phyloP scores from a whole-genome alignment of 2,888 invertebrate species.

The Autographa gamma region DNA sequence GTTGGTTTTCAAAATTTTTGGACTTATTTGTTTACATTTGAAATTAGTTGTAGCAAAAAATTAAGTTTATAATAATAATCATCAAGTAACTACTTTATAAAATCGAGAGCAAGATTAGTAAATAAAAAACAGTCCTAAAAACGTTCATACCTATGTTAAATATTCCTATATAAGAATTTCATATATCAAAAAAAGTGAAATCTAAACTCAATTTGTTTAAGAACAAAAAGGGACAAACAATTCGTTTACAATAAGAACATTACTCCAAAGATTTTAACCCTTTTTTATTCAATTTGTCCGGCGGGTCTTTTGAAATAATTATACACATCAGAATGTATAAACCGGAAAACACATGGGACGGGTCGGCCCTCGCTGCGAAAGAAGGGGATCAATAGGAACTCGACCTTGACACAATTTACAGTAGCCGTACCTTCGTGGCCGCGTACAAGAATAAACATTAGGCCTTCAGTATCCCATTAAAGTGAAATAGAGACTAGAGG shows the following conservation, averaged over 20 bases:
- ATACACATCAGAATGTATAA: conserved; percentile 70
- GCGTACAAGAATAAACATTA: conserved; percentile 81
- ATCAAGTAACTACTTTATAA: no score
- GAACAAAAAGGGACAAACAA: conserved; percentile 31
- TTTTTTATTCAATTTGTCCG: conserved; percentile 59
- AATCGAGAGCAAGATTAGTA: no score
- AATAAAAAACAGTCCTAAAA: no score
- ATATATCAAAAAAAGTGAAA: not conserved
- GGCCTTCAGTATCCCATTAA: conserved; percentile 74
- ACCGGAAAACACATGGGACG: conserved; percentile 77
- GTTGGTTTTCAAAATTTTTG: no score
- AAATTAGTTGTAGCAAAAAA: no score
- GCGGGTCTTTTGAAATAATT: conserved; percentile 65
- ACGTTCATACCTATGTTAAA: not conserved
- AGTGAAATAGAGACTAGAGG: conserved; percentile 63
- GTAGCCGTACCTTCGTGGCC: conserved; percentile 78
- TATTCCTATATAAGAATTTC: not conserved
- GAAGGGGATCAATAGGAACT: conserved; percentile 84
- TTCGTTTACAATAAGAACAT: conserved; percentile 50
- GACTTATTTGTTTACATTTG: no score
- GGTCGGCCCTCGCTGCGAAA: conserved; percentile 77
- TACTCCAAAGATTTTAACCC: conserved; percentile 50
- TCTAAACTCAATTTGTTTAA: not conserved
- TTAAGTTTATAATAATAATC: no score
- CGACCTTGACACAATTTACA: conserved; percentile 87